Evolutionary conservation across 2,113 vertebrate genomes (phyloP).

Genomic region (Vulpes lagopus): DNA sequence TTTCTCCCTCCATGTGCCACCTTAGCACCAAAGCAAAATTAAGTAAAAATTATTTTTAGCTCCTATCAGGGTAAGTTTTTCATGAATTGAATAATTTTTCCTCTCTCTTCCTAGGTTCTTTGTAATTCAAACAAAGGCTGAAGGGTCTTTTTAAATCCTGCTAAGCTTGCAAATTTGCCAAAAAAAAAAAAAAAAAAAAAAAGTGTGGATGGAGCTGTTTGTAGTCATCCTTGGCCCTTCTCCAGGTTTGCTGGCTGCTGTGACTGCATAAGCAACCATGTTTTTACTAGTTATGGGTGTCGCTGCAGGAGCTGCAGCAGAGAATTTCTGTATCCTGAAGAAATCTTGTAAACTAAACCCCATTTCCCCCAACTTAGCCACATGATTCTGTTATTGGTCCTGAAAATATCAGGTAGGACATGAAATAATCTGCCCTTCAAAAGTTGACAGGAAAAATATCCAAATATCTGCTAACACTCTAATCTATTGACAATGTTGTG

Average conservation of each 20-base stretch:
- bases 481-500: not conserved
- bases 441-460: constrained; percentile 5
- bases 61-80: not conserved
- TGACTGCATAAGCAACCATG: constrained; percentile 20
- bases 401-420: constrained; percentile 17
- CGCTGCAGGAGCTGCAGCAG: constrained; percentile 23
- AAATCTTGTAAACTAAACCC: not conserved
- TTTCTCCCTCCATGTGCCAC: not conserved
- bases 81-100: not conserved
- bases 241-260: constrained; percentile 13
- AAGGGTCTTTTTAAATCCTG: constrained; percentile 37
- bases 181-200: not conserved
- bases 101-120: not conserved
- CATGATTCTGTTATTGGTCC: not conserved
- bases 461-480: not conserved
- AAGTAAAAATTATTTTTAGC: not conserved
- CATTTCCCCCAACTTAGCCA: not conserved
- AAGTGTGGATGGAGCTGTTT: constrained; percentile 2
- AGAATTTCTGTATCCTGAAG: constrained; percentile 26
- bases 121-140: constrained; percentile 37
- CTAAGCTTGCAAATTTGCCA: constrained; percentile 54
- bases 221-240: constrained; percentile 10
- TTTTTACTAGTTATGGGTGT: constrained; percentile 35
- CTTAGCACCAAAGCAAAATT: not conserved
- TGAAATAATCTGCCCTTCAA: constrained; percentile 45